Evolutionary conservation across 2,888 invertebrate genomes (phyloP), one percentile per base, ranked within the genome.

Genomic region (Drosophila subquinaria): DNA sequence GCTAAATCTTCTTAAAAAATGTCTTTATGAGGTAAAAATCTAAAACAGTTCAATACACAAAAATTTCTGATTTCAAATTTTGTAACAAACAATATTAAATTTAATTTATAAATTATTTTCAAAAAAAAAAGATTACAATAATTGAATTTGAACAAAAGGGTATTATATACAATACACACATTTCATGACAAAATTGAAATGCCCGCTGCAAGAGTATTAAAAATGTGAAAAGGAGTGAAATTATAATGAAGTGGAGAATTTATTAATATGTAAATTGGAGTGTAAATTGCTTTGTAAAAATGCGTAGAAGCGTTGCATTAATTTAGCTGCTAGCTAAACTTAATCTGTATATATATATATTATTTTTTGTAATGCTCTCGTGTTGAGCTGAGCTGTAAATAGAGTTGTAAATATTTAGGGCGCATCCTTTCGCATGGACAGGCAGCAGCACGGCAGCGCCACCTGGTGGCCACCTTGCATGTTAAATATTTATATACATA

Each of bases 261-360:
- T 81, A 81, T 82, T 73, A 85, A 82, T 81, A 86, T 85, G 88
- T 86, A 87, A 86, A 86, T 88, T 76, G 69, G 43, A 60, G 70
- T 78, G 82, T 82, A 85, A 79, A 80, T 73, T 65, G 64, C 69
- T 51, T 68, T 79, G 80, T 79, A 70, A 76, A 79, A 74, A 75
- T 76, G 85, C 79, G 79, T 65, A 62, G 73, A 60, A 60, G 73
- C 79, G 82, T 81, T 65, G 66, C 71, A 74, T 61, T 84, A 80
- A 86, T 84, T 83, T 81, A 76, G 50, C 62, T 62, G 36, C 42
- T 47, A 27, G 47, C 57, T 35, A 66, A 71, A 78, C 76, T 78
- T 76, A 86, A 86, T 88, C 88, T 88, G 88, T 86, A 86, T 80
- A 56, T 56, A 30, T 30, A 36, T 4, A 36, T 36, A 30, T 9